These are phyloP conservation scores for Delichon dasypus DNA, from an alignment of 2,797 vertebrate species.

Conservation along the genomic window DNA sequence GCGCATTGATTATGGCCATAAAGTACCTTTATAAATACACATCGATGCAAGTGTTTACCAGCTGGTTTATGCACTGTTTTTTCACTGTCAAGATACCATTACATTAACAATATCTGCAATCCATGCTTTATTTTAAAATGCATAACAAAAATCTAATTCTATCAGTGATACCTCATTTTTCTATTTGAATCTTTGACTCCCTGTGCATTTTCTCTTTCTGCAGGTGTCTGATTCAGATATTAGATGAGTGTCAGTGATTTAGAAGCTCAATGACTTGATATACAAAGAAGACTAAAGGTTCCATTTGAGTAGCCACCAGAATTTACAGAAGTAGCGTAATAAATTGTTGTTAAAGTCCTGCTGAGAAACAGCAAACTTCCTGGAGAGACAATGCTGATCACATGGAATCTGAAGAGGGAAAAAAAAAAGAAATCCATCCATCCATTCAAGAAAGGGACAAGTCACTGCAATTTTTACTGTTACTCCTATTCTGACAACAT, in stretches of 20 bases:
- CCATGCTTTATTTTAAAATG: not conserved
- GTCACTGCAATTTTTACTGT: not conserved
- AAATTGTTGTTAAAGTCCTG: not conserved
- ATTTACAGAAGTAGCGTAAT: not conserved
- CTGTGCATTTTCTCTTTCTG: not conserved
- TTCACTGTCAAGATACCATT: not conserved
- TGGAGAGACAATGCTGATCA: not conserved
- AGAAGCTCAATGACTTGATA: not conserved
- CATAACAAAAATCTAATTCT: not conserved
- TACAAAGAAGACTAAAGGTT: not conserved
- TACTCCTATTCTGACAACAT: not conserved
- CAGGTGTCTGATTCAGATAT: not conserved
- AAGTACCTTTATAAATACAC: not conserved
- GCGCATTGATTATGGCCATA: not conserved
- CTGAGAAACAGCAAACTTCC: not conserved
- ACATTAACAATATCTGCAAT: not conserved
- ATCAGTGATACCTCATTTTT: not conserved
- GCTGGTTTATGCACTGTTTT: not conserved
- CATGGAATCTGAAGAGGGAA: not conserved
- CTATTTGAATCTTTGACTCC: not conserved
- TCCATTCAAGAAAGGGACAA: not conserved
- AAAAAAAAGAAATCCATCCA: not conserved
- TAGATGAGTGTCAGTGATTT: not conserved
- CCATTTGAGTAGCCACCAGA: not conserved
- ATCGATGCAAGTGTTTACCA: not conserved